Base-by-base conservation (phyloP, 2,888 invertebrate species). In the Patella depressa region DNA sequence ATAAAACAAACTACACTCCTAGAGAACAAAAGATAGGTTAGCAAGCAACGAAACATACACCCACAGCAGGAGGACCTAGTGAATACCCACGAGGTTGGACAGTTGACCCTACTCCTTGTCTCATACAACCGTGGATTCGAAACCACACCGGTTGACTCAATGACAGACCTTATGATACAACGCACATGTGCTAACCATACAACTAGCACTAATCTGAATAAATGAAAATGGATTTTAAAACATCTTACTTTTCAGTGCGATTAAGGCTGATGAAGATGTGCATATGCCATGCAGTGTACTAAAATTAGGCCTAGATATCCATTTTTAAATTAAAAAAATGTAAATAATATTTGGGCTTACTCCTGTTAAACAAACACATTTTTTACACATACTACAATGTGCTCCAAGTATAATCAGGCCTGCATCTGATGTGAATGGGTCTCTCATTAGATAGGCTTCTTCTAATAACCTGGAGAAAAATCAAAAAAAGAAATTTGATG, bases 1-100 rank as follows among this genome's bases (percentile, higher is more conserved):
- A 91, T 95, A 97, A 92, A 95, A 97, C 80, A 96, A 90, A 91
- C 97, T 96, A 89, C 97, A 97, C 74, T 94, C 93, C 85, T 93
- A 92, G 73, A 84, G 81, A 72, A 72, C 24, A 69, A 71, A 57
- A 65, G 34, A 45, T 45, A 9, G 45, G 45, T 45, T 45, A 45
- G 9, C 9, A 45, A 45, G 45, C 45, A 45, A 45, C 45, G 1
- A 45, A 9, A 45, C 45, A 9, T 45, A 45, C 45, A 45, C 5
- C 34, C 4, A 34, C 34, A 34, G 29, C 29, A 29, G 3, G 29
- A 29, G 29, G 29, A 29, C 29, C 29, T 3, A 29, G 2, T 2
- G 29, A 29, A 29, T 2, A 29, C 29, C 29, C 29, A 29, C 29
- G 29, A 29, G 1, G 29, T 29, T 29, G 29, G 29, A 29, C 29